phyloP scores from a whole-genome alignment of 2,888 invertebrate species.

The Andrena minutula region DNA sequence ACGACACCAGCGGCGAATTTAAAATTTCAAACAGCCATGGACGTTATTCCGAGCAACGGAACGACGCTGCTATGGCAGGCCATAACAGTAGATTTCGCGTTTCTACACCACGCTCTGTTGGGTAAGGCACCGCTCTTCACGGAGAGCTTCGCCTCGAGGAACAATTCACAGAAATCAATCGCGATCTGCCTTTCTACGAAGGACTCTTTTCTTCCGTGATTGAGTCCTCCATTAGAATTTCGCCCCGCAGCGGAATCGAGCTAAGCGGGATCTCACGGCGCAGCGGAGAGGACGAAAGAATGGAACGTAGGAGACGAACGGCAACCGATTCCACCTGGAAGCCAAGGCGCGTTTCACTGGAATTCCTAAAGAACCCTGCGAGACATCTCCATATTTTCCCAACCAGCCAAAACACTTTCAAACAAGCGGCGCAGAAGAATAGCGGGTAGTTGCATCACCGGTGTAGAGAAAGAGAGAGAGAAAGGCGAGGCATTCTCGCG shows the following conservation, averaged over 20 bases:
- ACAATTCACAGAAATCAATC: conserved; percentile 48
- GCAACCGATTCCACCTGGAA: conserved; percentile 40
- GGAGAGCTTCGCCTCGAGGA: conserved; percentile 38
- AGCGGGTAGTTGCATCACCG: conserved; percentile 48
- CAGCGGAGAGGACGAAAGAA: conserved; percentile 37
- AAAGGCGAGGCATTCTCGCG: conserved; percentile 56
- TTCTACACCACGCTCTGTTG: not conserved
- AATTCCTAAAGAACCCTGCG: conserved; percentile 48
- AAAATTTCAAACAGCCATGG: not conserved
- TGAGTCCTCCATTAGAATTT: conserved; percentile 54
- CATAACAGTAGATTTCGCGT: conserved; percentile 4
- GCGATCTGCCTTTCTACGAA: conserved; percentile 52
- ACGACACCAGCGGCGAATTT: not conserved
- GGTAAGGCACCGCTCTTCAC: not conserved
- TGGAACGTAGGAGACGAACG: conserved; percentile 16
- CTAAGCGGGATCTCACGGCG: conserved; percentile 37
- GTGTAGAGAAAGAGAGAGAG: conserved; percentile 26
- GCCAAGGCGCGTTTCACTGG: conserved; percentile 39
- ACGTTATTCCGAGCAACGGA: not conserved
- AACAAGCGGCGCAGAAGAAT: conserved; percentile 65
- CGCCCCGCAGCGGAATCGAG: conserved; percentile 46
- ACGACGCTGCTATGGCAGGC: too few species aligned
- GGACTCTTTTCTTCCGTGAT: conserved; percentile 49
- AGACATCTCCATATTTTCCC: conserved; percentile 79
- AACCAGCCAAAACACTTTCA: conserved; percentile 77